A percentile compares a stretch with the other conserved stretches of the same genome.
Evolutionary conservation across 1,140 invertebrate genomes (phyloP).

Genomic region (Glossosoma conforme): DNA sequence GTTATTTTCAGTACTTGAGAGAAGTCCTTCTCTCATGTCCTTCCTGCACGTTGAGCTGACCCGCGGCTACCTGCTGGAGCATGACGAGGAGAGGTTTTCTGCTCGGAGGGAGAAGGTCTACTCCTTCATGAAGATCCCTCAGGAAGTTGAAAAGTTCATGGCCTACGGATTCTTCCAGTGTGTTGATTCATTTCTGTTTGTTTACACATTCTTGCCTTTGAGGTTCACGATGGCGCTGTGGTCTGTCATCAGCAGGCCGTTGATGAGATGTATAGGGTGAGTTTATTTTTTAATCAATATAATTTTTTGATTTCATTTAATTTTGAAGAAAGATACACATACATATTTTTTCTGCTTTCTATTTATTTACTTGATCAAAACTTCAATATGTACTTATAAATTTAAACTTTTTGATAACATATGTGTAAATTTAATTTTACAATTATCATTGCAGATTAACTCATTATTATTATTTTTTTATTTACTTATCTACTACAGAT

Average conservation of each 20-base stretch:
- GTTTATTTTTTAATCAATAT: conserved; percentile 23
- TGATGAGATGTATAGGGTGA: conserved; percentile 69
- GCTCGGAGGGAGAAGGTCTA: conserved; percentile 94
- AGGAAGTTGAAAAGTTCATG: conserved; percentile 91
- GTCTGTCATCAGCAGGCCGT: conserved; percentile 67
- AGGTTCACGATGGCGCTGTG: conserved; percentile 83
- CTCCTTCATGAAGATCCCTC: conserved; percentile 94
- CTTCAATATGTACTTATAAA: no score
- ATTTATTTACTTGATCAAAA: no score
- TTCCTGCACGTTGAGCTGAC: conserved; percentile 87
- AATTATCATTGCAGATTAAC: no score
- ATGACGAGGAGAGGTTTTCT: conserved; percentile 90
- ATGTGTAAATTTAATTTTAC: no score
- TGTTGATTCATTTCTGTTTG: conserved; percentile 96
- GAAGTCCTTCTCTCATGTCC: conserved; percentile 56
- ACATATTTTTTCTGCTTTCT: no score
- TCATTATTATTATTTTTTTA: no score
- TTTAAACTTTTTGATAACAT: no score
- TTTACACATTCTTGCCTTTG: conserved; percentile 96
- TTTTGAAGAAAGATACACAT: background rate
- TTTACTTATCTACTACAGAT: no score
- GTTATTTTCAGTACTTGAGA: conserved; percentile 35
- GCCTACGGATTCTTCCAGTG: conserved; percentile 95
- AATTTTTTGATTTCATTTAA: background rate
- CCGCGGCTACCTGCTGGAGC: conserved; percentile 84